phyloP scores from a whole-genome alignment of 2,113 vertebrate species.

The Otus sunia region DNA sequence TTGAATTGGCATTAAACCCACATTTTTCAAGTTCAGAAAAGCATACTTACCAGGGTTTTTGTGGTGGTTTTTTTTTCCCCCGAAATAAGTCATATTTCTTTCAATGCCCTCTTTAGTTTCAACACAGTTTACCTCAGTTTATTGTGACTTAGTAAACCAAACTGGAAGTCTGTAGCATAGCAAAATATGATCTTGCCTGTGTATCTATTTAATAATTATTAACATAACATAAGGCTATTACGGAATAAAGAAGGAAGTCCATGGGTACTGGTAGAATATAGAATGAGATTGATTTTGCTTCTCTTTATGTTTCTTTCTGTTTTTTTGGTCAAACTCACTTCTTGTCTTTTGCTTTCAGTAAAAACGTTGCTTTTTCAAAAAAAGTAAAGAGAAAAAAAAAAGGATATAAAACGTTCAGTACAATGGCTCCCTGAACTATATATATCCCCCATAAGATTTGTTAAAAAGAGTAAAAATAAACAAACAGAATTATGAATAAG shows the following conservation, averaged over 20 bases:
- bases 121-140: not conserved
- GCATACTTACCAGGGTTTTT: not conserved
- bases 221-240: not conserved
- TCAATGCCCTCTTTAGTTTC: not conserved
- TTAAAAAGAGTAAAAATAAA: not conserved
- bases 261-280: not conserved
- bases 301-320: accelerated
- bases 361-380: not conserved
- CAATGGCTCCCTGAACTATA: not conserved
- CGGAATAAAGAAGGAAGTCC: not conserved
- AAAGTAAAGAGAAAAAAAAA: not conserved
- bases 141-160: not conserved
- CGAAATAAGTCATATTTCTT: not conserved
- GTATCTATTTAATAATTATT: not conserved
- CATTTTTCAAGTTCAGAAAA: not conserved
- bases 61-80: accelerated
- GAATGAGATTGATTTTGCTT: not conserved
- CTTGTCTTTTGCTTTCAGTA: not conserved
- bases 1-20: not conserved
- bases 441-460: not conserved
- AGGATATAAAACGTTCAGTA: not conserved
- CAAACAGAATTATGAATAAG: not conserved
- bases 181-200: not conserved
- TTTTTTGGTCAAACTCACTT: not conserved
- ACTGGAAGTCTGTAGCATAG: not conserved